phyloP scores from a whole-genome alignment of 2,888 invertebrate genomes.

The Taenaris catops region DNA sequence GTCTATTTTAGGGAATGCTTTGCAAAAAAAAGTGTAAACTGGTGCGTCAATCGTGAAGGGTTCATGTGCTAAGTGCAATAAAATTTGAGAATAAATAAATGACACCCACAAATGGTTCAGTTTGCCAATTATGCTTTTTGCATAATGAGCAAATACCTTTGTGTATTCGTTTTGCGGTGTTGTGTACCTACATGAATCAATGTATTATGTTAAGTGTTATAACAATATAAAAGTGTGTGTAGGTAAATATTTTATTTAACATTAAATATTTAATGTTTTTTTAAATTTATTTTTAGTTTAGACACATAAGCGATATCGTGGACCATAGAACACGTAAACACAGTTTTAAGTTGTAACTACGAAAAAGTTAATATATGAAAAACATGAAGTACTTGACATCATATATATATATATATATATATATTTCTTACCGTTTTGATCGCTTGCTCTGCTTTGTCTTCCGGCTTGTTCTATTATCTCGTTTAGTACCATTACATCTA shows the following conservation, averaged over 20 bases:
- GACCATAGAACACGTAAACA: constrained; percentile 10
- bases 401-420: too few species aligned
- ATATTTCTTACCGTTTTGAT: constrained; percentile 87
- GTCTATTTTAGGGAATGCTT: too few species aligned
- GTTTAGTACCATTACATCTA: constrained; percentile 98
- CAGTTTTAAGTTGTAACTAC: too few species aligned
- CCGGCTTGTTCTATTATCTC: constrained; percentile 98
- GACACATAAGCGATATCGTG: constrained; percentile 13
- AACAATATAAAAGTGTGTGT: constrained; percentile 11
- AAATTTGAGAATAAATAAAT: constrained; percentile 42
- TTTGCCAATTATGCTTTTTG: constrained; percentile 76
- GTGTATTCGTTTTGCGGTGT: constrained; percentile 45
- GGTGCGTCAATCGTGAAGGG: too few species aligned
- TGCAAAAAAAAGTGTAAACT: too few species aligned
- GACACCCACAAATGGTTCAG: constrained; percentile 61
- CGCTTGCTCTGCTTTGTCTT: constrained; percentile 91
- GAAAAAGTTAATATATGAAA: too few species aligned
- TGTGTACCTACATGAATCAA: constrained; percentile 34
- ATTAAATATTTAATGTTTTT: constrained; percentile 8
- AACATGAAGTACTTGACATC: too few species aligned
- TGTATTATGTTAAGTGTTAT: constrained; percentile 21
- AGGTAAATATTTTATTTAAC: constrained; percentile 5
- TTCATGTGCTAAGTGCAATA: constrained; percentile 20
- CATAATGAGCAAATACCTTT: constrained; percentile 77
- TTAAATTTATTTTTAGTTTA: constrained; percentile 5